Evolutionary conservation across 2,888 invertebrate genomes (phyloP), one percentile per base, ranked within the genome.

Genomic region (Eurytoma californica): DNA sequence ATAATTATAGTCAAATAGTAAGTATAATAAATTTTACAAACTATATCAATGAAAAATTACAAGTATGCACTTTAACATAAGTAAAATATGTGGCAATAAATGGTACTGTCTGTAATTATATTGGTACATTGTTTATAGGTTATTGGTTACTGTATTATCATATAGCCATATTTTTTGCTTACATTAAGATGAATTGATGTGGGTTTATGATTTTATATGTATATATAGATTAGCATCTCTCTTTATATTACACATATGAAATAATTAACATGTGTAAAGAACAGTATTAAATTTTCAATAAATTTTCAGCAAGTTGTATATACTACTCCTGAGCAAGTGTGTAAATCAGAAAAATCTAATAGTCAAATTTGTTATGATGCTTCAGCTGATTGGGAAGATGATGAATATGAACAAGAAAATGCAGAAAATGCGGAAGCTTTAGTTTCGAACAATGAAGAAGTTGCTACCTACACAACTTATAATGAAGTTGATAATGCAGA

Each of bases 321-420:
- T 65, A 49, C 28, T 12, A 65, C 14, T n/a, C n/a, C 20, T n/a
- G 61, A 61, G 5, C 69, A 74, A 20, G 3, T 47, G 4, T 9
- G 30, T 49, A 47, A 75, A 28, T 14, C 73, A 77, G 83, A 83
- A 63, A 80, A 49, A 60, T 81, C 49, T 60, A 80, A 75, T 55
- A 86, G 85, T 47, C 85, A 85, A 73, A 68, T 88, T 63, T 81
- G 84, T 0, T 90, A 90, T 49, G 88, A 90, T 74, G 86, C 87
- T 0, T 86, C 87, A 5, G 89, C 89, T 66, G 90, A 90, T 79
- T 90, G 90, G 90, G 87, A 88, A 69, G 89, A 89, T 24, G 90
- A 90, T 60, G 90, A 89, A 0, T 80, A 84, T 55, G 87, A 87
- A 24, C 85, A 84, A 39, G 66, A 80, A 63, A 79, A 82, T 63